Conservation (phyloP, 2,797 vertebrate genomes). For the Okamejei kenojei region DNA sequence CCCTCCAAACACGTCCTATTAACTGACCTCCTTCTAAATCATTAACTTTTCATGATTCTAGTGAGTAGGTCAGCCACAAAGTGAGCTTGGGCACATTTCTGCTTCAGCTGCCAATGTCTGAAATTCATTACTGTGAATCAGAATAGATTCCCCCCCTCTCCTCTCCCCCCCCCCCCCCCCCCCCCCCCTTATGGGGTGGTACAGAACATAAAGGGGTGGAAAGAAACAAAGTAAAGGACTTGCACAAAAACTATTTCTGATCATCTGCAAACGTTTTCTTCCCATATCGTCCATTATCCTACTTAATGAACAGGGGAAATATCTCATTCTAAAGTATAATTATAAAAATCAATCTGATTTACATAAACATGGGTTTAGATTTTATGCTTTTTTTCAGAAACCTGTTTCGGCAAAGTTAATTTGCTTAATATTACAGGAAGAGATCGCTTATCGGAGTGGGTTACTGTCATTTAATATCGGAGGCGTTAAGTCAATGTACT, state of each 20-base stretch:
- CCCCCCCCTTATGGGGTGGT: not conserved
- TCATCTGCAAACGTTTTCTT: not conserved
- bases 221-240: not conserved
- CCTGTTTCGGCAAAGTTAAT: not conserved
- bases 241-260: not conserved
- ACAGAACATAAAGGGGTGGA: not conserved
- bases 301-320: too few species aligned
- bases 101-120: not conserved
- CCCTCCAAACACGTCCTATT: too few species aligned
- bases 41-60: not conserved
- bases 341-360: not conserved
- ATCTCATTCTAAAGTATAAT: too few species aligned
- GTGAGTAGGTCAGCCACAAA: not conserved
- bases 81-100: not conserved
- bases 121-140: not conserved
- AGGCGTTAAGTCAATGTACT: not conserved
- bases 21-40: too few species aligned
- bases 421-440: too few species aligned
- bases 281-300: too few species aligned
- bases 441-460: not conserved
- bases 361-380: not conserved
- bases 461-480: not conserved
- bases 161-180: too few species aligned
- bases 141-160: not conserved
- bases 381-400: not conserved